These are phyloP conservation scores for Isurus oxyrinchus DNA, from an alignment of 2,113 vertebrate species.

Conservation along the genomic window DNA sequence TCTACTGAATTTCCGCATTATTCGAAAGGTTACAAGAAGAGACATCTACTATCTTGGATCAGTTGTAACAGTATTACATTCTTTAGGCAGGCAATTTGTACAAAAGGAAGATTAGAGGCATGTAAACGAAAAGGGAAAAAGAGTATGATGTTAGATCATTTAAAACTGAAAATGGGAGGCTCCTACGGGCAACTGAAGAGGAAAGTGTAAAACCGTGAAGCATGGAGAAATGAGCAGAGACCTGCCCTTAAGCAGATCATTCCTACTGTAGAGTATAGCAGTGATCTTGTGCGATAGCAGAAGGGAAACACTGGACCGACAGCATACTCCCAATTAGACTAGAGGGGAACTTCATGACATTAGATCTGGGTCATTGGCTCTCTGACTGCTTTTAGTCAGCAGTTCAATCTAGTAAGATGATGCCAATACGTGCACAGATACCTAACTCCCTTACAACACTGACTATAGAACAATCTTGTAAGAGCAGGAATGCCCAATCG, in stretches of 20 bases:
- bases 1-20: background rate
- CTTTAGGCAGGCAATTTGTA: background rate
- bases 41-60: background rate
- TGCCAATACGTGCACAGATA: background rate
- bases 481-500: background rate
- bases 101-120: background rate
- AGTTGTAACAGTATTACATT: background rate
- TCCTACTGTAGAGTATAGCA: no score
- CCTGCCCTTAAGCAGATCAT: no score
- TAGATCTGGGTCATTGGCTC: background rate
- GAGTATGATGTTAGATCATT: no score
- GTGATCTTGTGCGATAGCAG: background rate
- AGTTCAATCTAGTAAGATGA: background rate
- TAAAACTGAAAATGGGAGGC: no score
- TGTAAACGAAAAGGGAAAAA: no score
- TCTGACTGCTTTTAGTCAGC: background rate
- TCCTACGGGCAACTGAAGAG: no score
- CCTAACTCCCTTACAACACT: background rate
- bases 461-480: background rate
- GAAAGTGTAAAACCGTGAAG: no score
- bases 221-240: no score
- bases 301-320: background rate
- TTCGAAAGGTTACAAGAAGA: background rate
- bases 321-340: background rate
- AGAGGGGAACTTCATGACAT: background rate